Conservation (phyloP, 1,140 invertebrate species). For the Dendroctonus valens region DNA sequence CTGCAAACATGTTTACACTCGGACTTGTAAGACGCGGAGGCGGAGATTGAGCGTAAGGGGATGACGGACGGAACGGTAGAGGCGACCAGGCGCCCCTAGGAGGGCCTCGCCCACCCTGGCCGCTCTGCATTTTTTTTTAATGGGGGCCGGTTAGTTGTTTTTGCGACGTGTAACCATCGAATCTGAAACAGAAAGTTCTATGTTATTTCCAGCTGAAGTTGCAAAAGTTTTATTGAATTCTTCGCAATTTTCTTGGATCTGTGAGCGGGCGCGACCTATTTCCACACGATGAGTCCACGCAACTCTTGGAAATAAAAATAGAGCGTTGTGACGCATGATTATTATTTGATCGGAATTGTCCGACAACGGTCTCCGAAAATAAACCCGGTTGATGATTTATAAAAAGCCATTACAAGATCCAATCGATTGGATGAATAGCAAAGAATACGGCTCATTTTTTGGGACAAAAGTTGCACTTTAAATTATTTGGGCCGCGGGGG, state of each 20-base stretch:
- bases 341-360: neutral
- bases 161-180: slow-evolving; percentile 29
- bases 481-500: too few relatives aligned
- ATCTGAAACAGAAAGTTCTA: slow-evolving; percentile 34
- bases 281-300: neutral
- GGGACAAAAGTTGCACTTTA: too few relatives aligned
- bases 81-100: slow-evolving; percentile 49
- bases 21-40: slow-evolving; percentile 58
- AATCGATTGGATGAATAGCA: too few relatives aligned
- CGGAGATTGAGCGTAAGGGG: slow-evolving; percentile 64
- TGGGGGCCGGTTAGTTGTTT: slow-evolving; percentile 8
- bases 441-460: too few relatives aligned
- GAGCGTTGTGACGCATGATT: slow-evolving; percentile 1
- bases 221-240: neutral
- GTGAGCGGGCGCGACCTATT: neutral
- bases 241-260: neutral
- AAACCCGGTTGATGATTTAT: slow-evolving; percentile 12
- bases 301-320: slow-evolving; percentile 16
- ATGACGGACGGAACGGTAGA: slow-evolving; percentile 59
- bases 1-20: slow-evolving; percentile 47
- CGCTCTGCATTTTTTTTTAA: slow-evolving; percentile 41
- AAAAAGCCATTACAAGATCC: neutral
- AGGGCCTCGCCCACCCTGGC: slow-evolving; percentile 48
- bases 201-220: too few relatives aligned
- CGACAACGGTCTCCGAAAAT: slow-evolving; percentile 2